Evolutionary conservation across 2,888 invertebrate genomes (phyloP).

Genomic region (Anaspis maculata): DNA sequence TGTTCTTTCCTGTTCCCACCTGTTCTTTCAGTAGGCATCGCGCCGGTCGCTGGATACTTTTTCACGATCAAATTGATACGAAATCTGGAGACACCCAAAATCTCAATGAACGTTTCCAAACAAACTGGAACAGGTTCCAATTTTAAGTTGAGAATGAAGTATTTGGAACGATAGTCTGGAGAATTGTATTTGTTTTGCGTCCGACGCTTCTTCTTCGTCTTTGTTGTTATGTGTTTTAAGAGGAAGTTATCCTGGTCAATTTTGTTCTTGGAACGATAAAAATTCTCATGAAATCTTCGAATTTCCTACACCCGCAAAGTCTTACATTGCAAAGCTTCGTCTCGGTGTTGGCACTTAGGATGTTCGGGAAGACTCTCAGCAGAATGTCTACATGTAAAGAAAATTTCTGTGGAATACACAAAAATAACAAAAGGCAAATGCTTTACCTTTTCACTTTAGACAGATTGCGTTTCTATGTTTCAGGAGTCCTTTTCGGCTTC

Average conservation of each 20-base stretch:
- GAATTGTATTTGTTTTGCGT: background rate
- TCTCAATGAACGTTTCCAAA: background rate
- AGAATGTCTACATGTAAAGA: too few relatives aligned
- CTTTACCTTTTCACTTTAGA: background rate
- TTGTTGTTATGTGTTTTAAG: background rate
- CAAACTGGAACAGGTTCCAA: background rate
- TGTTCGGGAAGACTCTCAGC: background rate
- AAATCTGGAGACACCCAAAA: background rate
- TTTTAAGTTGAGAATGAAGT: background rate
- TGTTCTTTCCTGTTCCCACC: background rate
- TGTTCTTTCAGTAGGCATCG: background rate
- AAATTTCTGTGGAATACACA: background rate
- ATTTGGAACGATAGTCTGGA: background rate
- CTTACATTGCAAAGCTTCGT: background rate
- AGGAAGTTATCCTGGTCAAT: background rate
- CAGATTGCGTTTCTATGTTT: background rate
- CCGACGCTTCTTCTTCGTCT: background rate
- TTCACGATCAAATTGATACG: background rate
- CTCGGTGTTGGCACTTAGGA: background rate
- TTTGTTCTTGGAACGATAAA: background rate
- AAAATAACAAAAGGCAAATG: background rate
- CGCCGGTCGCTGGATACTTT: background rate
- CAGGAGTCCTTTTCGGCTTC: background rate
- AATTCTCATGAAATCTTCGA: background rate
- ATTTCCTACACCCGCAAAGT: background rate